A percentile compares a stretch with the other conserved stretches of the same genome.
phyloP scores from a whole-genome alignment of 2,113 vertebrate genomes.

The pig (Sus scrofa) region T2T-Sscrofa CM000813.6:151255001-151255500 shows the following conservation, averaged over 20 bases:
- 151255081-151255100: slow-evolving; percentile 3
- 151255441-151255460: slow-evolving; percentile 1
- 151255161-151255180: neutral
- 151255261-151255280: neutral
- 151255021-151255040: slow-evolving; percentile 58
- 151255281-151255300: neutral
- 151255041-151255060: slow-evolving; percentile 32
- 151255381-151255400: slow-evolving; percentile 93
- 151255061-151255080: neutral
- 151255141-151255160: slow-evolving; percentile 28
- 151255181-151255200: neutral
- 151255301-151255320: slow-evolving; percentile 94
- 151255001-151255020: slow-evolving; percentile 52
- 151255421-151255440: slow-evolving; percentile 93
- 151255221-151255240: neutral
- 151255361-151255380: slow-evolving; percentile 92
- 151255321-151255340: slow-evolving; percentile 95
- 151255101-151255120: slow-evolving; percentile 6
- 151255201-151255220: neutral
- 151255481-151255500: slow-evolving; percentile 48
- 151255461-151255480: neutral
- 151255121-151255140: slow-evolving; percentile 21
- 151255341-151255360: slow-evolving; percentile 91
- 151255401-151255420: slow-evolving; percentile 93
- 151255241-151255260: neutral